These are phyloP conservation scores for Sander vitreus DNA, from an alignment of 2,113 vertebrate species.

Conservation along the genomic window DNA sequence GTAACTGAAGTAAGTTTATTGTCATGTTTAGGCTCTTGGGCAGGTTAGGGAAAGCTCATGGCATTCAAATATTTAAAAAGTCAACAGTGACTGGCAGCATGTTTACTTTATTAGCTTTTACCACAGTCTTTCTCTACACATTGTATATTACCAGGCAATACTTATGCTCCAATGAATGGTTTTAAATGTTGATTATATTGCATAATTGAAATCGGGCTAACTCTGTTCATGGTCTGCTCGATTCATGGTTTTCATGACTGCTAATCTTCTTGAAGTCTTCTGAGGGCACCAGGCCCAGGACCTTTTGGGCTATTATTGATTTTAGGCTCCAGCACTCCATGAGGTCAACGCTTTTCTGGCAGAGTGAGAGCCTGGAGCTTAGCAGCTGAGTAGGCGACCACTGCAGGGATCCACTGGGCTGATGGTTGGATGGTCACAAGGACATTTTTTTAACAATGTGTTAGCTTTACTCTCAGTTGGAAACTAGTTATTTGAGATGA, in stretches of 20 bases:
- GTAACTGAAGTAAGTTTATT: background rate
- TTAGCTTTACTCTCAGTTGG: background rate
- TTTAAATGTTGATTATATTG: background rate
- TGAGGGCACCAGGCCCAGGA: conserved; percentile 20
- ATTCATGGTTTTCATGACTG: conserved; percentile 10
- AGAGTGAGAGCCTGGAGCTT: conserved; percentile 36
- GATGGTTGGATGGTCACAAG: conserved; percentile 9
- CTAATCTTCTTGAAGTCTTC: conserved; percentile 16
- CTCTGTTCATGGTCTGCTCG: background rate
- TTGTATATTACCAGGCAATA: background rate
- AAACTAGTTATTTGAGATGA: conserved; percentile 5
- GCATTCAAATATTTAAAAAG: background rate
- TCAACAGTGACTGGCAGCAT: background rate
- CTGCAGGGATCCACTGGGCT: conserved; percentile 6
- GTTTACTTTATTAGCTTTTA: background rate
- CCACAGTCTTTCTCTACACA: background rate
- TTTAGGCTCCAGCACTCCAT: conserved; percentile 32
- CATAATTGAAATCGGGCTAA: background rate
- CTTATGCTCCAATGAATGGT: background rate
- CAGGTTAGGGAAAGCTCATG: background rate
- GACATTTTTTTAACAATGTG: background rate
- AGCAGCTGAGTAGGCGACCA: background rate
- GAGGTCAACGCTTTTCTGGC: conserved; percentile 40
- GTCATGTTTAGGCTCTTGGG: background rate
- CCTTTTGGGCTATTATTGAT: conserved; percentile 58